Percentiles rank a stretch among this genome's conserved stretches.
These are phyloP conservation scores for Drosophila cardini DNA, from an alignment of 1,140 invertebrate genomes.

Conservation along the genomic window DNA sequence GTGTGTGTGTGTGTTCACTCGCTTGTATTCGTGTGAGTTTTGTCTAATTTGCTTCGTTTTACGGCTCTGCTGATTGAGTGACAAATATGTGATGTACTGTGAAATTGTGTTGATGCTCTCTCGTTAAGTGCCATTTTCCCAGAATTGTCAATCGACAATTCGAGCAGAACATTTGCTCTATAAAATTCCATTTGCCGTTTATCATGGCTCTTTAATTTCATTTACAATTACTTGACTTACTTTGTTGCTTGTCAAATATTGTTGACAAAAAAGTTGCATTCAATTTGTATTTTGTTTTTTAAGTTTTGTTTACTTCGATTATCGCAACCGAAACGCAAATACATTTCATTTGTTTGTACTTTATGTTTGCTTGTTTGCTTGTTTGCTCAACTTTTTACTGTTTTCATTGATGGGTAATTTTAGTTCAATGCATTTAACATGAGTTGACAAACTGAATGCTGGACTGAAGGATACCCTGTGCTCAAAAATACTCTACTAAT, in stretches of 20 bases:
- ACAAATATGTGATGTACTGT: slow-evolving; percentile 55
- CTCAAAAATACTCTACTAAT: neutral
- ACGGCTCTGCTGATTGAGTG: slow-evolving; percentile 58
- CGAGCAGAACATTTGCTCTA: neutral
- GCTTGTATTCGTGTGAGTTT: slow-evolving; percentile 5
- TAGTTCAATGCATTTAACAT: neutral
- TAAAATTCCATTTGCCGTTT: slow-evolving; percentile 35
- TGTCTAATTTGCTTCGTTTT: slow-evolving; percentile 60
- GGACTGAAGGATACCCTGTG: neutral
- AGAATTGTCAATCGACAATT: slow-evolving; percentile 2
- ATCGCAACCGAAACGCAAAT: neutral
- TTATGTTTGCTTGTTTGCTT: slow-evolving; percentile 5
- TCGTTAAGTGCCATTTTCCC: slow-evolving; percentile 14
- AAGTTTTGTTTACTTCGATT: slow-evolving; percentile 11
- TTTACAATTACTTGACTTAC: slow-evolving; percentile 8
- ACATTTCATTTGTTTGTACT: slow-evolving; percentile 12
- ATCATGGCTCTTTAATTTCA: slow-evolving; percentile 2
- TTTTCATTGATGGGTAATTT: neutral
- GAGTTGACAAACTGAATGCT: neutral
- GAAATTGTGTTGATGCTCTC: slow-evolving; percentile 36
- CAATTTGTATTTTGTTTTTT: slow-evolving; percentile 8
- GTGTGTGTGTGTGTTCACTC: slow-evolving; percentile 1
- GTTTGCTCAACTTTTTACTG: slow-evolving; percentile 8
- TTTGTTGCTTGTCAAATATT: slow-evolving; percentile 19
- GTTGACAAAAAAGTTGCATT: slow-evolving; percentile 8